Evolutionary conservation across 2,113 vertebrate genomes (phyloP), one percentile per base, ranked within the genome.

Genomic region (Hemichromis elongatus): DNA sequence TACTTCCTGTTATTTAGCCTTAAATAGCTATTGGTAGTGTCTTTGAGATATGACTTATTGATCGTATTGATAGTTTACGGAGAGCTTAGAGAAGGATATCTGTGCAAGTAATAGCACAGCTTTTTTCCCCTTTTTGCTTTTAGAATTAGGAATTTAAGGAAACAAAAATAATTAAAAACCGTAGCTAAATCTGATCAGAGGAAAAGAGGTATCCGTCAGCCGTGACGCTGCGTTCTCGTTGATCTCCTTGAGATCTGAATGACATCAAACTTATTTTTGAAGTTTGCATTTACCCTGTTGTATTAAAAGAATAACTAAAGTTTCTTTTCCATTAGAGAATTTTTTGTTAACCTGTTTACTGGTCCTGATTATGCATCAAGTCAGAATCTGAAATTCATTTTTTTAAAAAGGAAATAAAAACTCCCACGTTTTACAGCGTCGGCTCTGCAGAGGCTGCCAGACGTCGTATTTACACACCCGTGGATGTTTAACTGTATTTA

Each of bases 201-300:
- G 78, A 87, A 87, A 89, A 87, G 83, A 70, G 82, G 83, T 93
- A 90, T 94, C 90, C 61, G 79, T 94, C 93, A 92, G 93, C 93
- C 89, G n/a, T 5, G 89, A 92, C 70, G 93, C 93, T 94, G 94
- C 91, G 86, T 94, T 92, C 89, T 90, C 80, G 19, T 94, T 95
- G 95, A 95, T 95, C 95, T 95, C 93, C 75, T 93, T 93, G 93
- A 95, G 95, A 95, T 95, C 94, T 95, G 87, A 94, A 93, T 92
- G 89, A 91, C 94, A 93, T 95, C 92, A 94, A 95, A 95, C 94
- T 95, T 94, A 93, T 95, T 95, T 95, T 95, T 94, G 84, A 95
- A 95, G 95, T 95, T 95, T 95, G 92, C 92, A 70, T 94, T 93
- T 95, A 94, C 88, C 91, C 89, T 93, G 89, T 93, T 93, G 82